phyloP scores from a whole-genome alignment of 2,888 invertebrate species.

The Penaeus monodon region DNA sequence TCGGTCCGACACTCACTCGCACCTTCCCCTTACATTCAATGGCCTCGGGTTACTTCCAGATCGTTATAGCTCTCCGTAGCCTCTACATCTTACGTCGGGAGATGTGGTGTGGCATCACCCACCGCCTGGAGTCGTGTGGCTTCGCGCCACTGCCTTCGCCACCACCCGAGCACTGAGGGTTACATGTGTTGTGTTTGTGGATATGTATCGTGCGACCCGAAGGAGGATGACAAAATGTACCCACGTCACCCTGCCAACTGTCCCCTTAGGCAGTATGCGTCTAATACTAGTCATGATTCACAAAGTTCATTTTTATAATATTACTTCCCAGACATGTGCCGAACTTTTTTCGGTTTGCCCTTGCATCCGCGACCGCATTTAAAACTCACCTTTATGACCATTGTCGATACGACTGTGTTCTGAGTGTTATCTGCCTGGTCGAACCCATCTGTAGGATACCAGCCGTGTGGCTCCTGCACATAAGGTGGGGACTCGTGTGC shows the following conservation, averaged over 20 bases:
- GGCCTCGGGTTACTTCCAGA: no score
- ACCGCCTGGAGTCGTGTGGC: no score
- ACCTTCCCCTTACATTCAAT: not conserved
- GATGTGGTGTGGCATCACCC: no score
- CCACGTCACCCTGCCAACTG: slow-evolving; percentile 27
- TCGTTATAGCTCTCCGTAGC: no score
- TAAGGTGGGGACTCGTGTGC: slow-evolving; percentile 35
- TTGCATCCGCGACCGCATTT: slow-evolving; percentile 13
- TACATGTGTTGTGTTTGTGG: not conserved
- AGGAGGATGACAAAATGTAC: slow-evolving; percentile 22
- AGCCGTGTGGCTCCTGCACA: slow-evolving; percentile 19
- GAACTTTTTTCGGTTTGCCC: slow-evolving; percentile 25
- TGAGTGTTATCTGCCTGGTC: not conserved
- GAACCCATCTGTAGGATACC: slow-evolving; percentile 8
- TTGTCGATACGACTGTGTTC: not conserved
- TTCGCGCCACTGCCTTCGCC: no score
- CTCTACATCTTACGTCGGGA: no score
- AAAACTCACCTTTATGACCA: slow-evolving; percentile 18
- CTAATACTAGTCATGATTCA: slow-evolving; percentile 53
- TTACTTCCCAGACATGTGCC: slow-evolving; percentile 47
- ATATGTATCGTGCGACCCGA: slow-evolving; percentile 14
- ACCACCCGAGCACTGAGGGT: no score
- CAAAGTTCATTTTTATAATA: slow-evolving; percentile 55
- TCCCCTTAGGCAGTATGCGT: slow-evolving; percentile 26
- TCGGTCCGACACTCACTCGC: not conserved